Conservation (phyloP, 2,113 vertebrate species). For the Kobus ellipsiprymnus region DNA sequence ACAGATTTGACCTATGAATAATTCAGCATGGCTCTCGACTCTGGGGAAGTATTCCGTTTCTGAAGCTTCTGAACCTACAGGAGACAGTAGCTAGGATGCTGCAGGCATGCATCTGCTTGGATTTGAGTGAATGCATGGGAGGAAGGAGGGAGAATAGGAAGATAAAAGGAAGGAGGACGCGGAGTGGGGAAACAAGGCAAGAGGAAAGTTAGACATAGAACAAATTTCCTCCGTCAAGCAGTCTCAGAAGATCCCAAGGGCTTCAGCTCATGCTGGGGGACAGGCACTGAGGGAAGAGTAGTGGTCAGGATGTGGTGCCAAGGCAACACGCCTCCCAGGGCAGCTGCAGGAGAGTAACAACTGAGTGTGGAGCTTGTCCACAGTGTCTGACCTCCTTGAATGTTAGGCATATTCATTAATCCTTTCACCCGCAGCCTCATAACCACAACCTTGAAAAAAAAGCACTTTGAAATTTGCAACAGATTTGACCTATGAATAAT, state of each 20-base stretch:
- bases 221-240: neutral
- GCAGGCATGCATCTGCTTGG: slow-evolving; percentile 53
- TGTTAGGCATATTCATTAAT: neutral
- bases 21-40: slow-evolving; percentile 47
- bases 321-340: neutral
- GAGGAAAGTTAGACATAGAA: neutral
- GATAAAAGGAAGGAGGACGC: neutral
- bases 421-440: neutral
- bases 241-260: neutral
- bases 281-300: neutral
- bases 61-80: slow-evolving; percentile 58
- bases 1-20: slow-evolving; percentile 55
- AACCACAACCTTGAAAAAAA: slow-evolving; percentile 51
- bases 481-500: slow-evolving; percentile 64
- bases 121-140: neutral
- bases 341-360: neutral
- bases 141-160: neutral
- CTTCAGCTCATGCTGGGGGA: neutral
- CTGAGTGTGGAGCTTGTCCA: neutral
- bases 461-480: slow-evolving; percentile 28
- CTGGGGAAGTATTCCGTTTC: slow-evolving; percentile 63
- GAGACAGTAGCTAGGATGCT: neutral
- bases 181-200: neutral
- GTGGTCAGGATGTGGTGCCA: neutral
- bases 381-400: no score